A percentile compares a stretch with the other conserved stretches of the same genome.
phyloP scores from a whole-genome alignment of 2,797 vertebrate species.

The Spea hammondii region DNA sequence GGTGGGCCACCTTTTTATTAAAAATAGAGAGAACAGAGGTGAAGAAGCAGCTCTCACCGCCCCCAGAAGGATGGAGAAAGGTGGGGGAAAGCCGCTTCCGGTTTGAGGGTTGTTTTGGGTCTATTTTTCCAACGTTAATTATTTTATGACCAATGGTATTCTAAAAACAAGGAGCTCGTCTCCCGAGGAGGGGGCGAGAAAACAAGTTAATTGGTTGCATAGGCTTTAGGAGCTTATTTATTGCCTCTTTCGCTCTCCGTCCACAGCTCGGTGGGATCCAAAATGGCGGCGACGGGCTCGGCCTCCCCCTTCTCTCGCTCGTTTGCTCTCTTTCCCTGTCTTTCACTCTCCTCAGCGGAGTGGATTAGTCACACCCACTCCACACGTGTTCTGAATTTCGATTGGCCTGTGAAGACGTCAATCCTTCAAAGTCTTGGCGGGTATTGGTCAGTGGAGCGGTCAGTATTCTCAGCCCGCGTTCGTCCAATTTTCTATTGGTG shows the following conservation, averaged over 20 bases:
- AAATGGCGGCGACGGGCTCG: slow-evolving; percentile 41
- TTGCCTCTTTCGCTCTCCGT: slow-evolving; percentile 51
- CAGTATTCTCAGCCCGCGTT: background rate
- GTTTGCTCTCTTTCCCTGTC: slow-evolving; percentile 33
- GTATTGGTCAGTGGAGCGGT: background rate
- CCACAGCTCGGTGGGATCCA: slow-evolving; percentile 39
- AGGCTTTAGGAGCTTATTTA: slow-evolving; percentile 37
- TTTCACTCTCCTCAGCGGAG: slow-evolving; percentile 45
- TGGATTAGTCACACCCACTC: slow-evolving; percentile 19
- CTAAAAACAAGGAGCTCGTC: slow-evolving; percentile 11
- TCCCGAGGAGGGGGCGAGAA: slow-evolving; percentile 8
- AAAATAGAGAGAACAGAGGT: background rate
- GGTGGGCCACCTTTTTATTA: background rate
- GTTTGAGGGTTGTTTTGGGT: slow-evolving; percentile 39
- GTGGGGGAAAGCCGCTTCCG: slow-evolving; percentile 40
- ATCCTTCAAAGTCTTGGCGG: background rate
- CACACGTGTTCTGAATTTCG: slow-evolving; percentile 29
- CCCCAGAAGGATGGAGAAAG: slow-evolving; percentile 30
- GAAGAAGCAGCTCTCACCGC: slow-evolving; percentile 45
- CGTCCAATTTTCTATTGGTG: slow-evolving; percentile 1
- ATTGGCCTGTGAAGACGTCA: slow-evolving; percentile 16
- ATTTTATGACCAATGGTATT: slow-evolving; percentile 9
- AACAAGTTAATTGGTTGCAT: slow-evolving; percentile 15
- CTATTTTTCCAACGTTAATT: slow-evolving; percentile 21
- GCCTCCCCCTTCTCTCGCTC: slow-evolving; percentile 44